These are phyloP conservation scores for Protodeltote pygarga DNA, from an alignment of 2,888 invertebrate genomes.

Conservation along the genomic window DNA sequence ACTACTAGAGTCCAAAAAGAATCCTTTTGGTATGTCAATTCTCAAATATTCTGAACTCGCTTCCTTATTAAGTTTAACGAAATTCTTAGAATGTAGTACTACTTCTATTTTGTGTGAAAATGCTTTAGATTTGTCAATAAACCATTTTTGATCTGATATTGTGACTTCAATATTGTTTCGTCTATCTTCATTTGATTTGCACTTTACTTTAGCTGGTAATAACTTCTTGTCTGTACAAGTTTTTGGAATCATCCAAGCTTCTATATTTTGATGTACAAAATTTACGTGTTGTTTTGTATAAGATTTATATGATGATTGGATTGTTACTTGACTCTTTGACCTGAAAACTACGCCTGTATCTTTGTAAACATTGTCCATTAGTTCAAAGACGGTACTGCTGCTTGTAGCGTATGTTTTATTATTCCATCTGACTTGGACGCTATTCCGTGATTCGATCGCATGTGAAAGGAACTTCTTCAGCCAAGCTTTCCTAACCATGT, in stretches of 20 bases:
- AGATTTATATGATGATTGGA: conserved; percentile 53
- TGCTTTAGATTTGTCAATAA: conserved; percentile 68
- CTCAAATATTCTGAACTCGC: conserved; percentile 66
- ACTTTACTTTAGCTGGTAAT: conserved; percentile 34
- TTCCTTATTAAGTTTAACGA: conserved; percentile 44
- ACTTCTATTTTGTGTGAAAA: conserved; percentile 70
- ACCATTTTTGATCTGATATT: conserved; percentile 66
- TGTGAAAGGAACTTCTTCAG: conserved; percentile 62
- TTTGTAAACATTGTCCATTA: conserved; percentile 70
- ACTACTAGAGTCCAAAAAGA: conserved; percentile 63
- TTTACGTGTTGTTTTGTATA: conserved; percentile 57
- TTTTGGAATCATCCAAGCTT: conserved; percentile 77
- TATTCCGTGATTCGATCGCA: conserved; percentile 64
- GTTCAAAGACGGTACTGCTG: conserved; percentile 71
- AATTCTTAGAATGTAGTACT: conserved; percentile 65
- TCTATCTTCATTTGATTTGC: conserved; percentile 24
- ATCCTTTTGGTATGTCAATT: conserved; percentile 75
- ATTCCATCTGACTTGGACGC: conserved; percentile 73
- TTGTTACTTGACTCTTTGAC: conserved; percentile 67
- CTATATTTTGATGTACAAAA: conserved; percentile 65
- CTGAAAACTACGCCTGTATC: conserved; percentile 59
- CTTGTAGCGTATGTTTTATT: conserved; percentile 69
- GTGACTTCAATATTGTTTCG: conserved; percentile 56
- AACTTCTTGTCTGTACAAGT: conserved; percentile 53
- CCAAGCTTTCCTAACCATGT: conserved; percentile 64